These are phyloP conservation scores for Cuculus canorus DNA, from an alignment of 2,797 vertebrate genomes.

Conservation along the genomic window DNA sequence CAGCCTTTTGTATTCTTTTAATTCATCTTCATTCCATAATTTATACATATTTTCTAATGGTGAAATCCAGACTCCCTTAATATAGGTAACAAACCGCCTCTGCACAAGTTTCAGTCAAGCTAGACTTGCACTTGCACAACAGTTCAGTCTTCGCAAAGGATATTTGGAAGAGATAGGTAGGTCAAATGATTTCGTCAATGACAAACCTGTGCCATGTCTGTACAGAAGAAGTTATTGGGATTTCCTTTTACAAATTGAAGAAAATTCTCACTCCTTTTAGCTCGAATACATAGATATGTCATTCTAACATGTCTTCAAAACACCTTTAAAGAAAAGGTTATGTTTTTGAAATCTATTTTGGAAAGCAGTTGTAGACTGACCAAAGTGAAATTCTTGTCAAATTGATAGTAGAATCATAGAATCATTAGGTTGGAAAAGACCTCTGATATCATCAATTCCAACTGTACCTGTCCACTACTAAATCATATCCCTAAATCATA, in stretches of 20 bases:
- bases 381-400: neutral
- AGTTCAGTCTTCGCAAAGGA: neutral
- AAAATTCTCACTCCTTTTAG: neutral
- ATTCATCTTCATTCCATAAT: neutral
- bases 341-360: neutral
- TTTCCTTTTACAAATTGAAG: neutral
- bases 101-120: neutral
- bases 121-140: neutral
- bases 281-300: neutral
- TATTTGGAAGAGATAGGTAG: neutral
- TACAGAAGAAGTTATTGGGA: neutral
- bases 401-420: neutral
- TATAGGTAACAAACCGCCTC: neutral
- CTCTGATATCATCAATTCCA: too few relatives aligned
- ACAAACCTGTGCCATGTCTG: neutral
- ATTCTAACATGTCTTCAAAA: neutral
- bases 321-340: neutral
- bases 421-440: too few relatives aligned
- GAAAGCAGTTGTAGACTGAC: neutral
- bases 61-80: neutral
- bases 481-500: too few relatives aligned
- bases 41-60: neutral
- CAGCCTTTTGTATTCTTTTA: neutral
- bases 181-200: neutral
- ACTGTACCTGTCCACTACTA: too few relatives aligned